Evolutionary conservation across 2,113 vertebrate species (phyloP).

Genomic region (Dicaeum eximium): DNA sequence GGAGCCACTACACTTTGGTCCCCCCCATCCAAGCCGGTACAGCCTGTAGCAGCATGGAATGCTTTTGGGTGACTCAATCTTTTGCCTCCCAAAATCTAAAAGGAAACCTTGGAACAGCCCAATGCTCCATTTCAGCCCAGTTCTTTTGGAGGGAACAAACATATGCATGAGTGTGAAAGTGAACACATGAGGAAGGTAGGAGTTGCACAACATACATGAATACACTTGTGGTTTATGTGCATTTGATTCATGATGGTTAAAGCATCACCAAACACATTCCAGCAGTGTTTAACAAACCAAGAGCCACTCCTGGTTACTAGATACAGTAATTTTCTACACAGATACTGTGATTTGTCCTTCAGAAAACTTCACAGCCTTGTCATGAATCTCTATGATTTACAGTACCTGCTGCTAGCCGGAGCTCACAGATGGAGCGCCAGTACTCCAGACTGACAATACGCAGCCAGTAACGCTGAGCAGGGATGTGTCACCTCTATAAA

Average conservation of each 20-base stretch:
- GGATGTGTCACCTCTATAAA: conserved; percentile 62
- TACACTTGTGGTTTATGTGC: accelerated
- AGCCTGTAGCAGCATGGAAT: accelerated
- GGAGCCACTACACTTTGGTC: accelerated
- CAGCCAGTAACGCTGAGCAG: conserved; percentile 38
- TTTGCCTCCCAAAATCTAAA: neutral
- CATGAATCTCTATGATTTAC: conserved; percentile 68
- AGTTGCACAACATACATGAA: neutral
- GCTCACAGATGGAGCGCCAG: conserved; percentile 65
- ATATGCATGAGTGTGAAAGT: accelerated
- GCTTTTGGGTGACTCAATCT: neutral
- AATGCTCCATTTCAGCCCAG: neutral
- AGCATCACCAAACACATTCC: neutral
- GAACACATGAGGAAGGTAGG: neutral
- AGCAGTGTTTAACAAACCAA: neutral
- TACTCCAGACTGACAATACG: conserved; percentile 61
- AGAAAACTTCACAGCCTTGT: conserved; percentile 56
- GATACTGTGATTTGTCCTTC: conserved; percentile 43
- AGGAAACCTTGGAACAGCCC: neutral
- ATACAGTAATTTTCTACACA: neutral
- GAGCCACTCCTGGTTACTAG: neutral
- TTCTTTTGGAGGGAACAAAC: neutral
- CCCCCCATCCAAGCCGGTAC: neutral
- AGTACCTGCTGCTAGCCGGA: conserved; percentile 64
- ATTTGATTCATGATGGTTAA: neutral